phyloP scores from a whole-genome alignment of 2,797 vertebrate species.

The Hemibagrus guttatus region DNA sequence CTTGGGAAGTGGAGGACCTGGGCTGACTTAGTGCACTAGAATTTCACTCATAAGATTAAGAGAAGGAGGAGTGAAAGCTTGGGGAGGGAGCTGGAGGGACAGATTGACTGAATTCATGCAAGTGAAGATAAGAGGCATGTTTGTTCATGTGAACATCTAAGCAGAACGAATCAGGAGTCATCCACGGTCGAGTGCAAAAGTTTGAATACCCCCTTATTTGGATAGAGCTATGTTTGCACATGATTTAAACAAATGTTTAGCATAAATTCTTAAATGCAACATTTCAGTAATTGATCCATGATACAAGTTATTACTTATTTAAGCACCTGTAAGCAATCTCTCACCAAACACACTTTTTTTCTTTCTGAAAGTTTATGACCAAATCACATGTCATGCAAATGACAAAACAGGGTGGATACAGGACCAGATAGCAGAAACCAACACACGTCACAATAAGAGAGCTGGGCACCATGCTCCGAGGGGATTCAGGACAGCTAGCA shows the following conservation, averaged over 20 bases:
- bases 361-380: background rate
- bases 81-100: background rate
- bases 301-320: background rate
- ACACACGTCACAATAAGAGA: background rate
- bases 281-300: background rate
- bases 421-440: background rate
- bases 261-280: background rate
- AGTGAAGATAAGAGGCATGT: background rate
- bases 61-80: background rate
- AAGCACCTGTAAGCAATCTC: background rate
- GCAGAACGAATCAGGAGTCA: background rate
- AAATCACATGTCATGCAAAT: background rate
- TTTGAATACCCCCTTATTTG: background rate
- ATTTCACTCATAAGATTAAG: constrained; percentile 21
- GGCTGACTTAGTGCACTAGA: constrained; percentile 15
- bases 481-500: background rate
- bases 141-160: background rate
- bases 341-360: background rate
- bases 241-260: background rate
- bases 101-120: constrained; percentile 2
- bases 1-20: constrained; percentile 26
- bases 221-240: background rate
- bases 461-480: background rate
- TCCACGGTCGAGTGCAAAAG: background rate
- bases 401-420: too few relatives aligned